Base-by-base conservation (phyloP, 37 sponge, comb jelly and placozoan genomes). In the Eunapius fragilis region DNA sequence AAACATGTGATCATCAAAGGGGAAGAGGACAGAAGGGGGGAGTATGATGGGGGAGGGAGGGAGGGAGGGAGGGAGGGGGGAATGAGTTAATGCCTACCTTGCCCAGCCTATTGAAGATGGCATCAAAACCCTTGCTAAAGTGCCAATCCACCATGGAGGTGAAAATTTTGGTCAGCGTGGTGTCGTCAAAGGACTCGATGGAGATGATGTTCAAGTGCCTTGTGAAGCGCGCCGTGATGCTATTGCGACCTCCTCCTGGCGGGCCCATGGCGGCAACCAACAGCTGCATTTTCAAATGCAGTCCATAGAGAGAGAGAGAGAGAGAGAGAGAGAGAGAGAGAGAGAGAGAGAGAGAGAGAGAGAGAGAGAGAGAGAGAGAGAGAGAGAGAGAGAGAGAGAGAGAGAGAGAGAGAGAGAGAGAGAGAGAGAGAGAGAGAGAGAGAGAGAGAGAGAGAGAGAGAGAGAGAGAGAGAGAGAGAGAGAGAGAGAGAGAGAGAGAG, bases 211-310 rank as follows among this genome's bases (percentile, higher is more conserved):
- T 93, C 86, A 99, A 99, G 19, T 94, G 77, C 80, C 96, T 95
- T 86, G 93, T 97, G 3, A 99, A 90, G n/a, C 97, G 82, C 9
- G 91, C 82, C 0, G 99, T 97, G 78, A 99, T 99, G 77, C 88
- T 89, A 83, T 84, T 92, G 69, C 99, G 84, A n/a, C 99, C 99
- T 14, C 99, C 99, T 36, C 99, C 99, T 68, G 99, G 99, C 14
- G 99, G 99, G 38, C 99, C 99, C 99, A 99, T 99, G 28, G 99
- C 94, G 3, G 99, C 98, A n/a, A n/a, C n/a, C 71, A 99, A 81
- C 67, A 99, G 82, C 76, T 87, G 93, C 99, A 99, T 99, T 75
- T 84, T 94, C 95, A n/a, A n/a, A n/a, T n/a, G n/a, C n/a, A n/a
- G n/a, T n/a, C n/a, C n/a, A n/a, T n/a, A 33, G 36, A 35, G 36